A percentile compares a stretch with the other conserved stretches of the same genome.
phyloP scores from a whole-genome alignment of 2,797 vertebrate species.

The Brachyrhaphis roseni region DNA sequence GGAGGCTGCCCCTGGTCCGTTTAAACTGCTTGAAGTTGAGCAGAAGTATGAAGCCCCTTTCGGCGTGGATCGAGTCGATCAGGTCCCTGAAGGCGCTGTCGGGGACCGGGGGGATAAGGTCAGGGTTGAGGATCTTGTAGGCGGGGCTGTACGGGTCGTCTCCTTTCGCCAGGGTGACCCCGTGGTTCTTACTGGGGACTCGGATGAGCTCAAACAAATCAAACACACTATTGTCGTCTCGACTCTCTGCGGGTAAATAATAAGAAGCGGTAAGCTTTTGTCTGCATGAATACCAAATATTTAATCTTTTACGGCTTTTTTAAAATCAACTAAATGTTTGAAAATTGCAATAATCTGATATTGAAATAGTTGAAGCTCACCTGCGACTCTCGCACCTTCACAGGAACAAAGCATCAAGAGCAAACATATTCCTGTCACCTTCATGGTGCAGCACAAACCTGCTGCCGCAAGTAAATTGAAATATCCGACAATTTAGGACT shows the following conservation, averaged over 20 bases:
- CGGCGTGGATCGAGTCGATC: conserved; percentile 81
- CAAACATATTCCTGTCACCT: conserved; percentile 81
- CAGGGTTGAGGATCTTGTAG: conserved; percentile 92
- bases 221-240: conserved; percentile 87
- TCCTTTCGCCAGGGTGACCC: conserved; percentile 91
- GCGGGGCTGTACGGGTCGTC: conserved; percentile 88
- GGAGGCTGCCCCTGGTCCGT: conserved; percentile 87
- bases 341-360: neutral
- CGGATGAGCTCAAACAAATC: conserved; percentile 91
- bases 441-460: conserved; percentile 79
- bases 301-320: conserved; percentile 6
- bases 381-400: conserved; percentile 85
- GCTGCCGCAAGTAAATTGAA: conserved; percentile 46
- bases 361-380: conserved; percentile 76
- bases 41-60: conserved; percentile 92
- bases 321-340: neutral
- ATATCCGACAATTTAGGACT: neutral
- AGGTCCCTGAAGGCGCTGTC: conserved; percentile 84
- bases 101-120: conserved; percentile 90
- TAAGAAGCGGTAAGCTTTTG: conserved; percentile 37
- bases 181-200: conserved; percentile 89
- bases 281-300: conserved; percentile 9
- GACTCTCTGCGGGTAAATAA: conserved; percentile 72
- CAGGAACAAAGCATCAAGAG: conserved; percentile 82
- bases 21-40: conserved; percentile 92